Evolutionary conservation across 2,113 vertebrate species (phyloP).

Genomic region (Haemorhous mexicanus): DNA sequence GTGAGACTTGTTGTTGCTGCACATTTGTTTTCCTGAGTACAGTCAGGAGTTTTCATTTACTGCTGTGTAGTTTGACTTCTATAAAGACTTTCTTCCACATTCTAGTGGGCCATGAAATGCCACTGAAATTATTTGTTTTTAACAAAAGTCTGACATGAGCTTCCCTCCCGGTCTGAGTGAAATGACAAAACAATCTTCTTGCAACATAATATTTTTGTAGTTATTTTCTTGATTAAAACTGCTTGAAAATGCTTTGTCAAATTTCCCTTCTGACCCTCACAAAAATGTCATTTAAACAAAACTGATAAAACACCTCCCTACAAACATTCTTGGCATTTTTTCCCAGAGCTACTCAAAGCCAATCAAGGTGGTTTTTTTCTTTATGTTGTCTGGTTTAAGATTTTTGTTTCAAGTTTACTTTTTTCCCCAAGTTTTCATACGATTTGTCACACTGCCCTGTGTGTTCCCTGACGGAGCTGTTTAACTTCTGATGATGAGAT

Average conservation of each 20-base stretch:
- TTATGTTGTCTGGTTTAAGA: not conserved
- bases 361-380: not conserved
- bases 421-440: not conserved
- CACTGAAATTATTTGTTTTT: not conserved
- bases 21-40: not conserved
- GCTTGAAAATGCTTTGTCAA: not conserved
- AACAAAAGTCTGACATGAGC: not conserved
- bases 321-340: not conserved
- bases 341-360: not conserved
- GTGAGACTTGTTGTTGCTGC: not conserved
- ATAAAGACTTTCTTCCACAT: not conserved
- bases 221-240: not conserved
- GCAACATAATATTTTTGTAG: not conserved
- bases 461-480: not conserved
- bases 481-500: not conserved
- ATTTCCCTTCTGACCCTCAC: not conserved
- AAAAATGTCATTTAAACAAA: not conserved
- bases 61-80: not conserved
- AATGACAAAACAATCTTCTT: not conserved
- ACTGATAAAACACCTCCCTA: not conserved
- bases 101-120: not conserved
- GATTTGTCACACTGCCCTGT: not conserved
- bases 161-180: not conserved
- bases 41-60: not conserved
- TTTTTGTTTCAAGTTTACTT: constrained; percentile 31